Evolutionary conservation across 2,113 vertebrate genomes (phyloP), one percentile per base, ranked within the genome.

Genomic region (Lanius ludovicianus): DNA sequence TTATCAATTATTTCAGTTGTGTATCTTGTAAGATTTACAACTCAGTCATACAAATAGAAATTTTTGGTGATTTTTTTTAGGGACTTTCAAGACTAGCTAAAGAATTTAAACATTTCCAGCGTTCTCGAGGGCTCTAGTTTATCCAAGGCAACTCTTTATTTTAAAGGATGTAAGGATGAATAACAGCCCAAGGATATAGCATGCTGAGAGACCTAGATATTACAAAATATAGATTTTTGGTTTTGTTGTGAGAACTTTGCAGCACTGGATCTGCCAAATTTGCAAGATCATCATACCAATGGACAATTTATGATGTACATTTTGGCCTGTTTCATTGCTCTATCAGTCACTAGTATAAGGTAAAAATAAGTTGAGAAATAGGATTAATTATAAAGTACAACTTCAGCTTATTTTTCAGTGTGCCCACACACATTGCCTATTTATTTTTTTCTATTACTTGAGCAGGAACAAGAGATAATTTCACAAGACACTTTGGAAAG

Each of bases 371-470:
- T 24, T 86, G 33, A 10, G 69, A 93, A 84, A 59, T 2, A 41
- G 3, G 25, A 50, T 56, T 57, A 42, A 81, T 73, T 65, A 63
- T 25, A 67, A 69, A 52, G 3, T 6, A 42, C 4, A 39, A 5
- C 44, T 86, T 49, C 22, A n/a, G 27, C 4, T 73, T 2, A 27
- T 83, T 89, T 84, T 75, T 18, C 16, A 55, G 6, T 31, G 6
- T 44, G 6, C 9, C 15, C 6, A 37, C 4, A 16, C 12, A n/a
- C 14, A 44, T 12, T 1, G 1, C 4, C 8, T 74, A 6, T 86
- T 76, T 63, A 37, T 3, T 31, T 62, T 62, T 75, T 86, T 57
- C 15, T 73, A 1, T 80, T 68, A 24, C 6, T n/a, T 65, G 24
- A 22, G 4, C 13, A 37, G n/a, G 24, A 83, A 15, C 6, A 59